Conservation (phyloP, 2,888 invertebrate genomes). For the Nymphalis urticae region DNA sequence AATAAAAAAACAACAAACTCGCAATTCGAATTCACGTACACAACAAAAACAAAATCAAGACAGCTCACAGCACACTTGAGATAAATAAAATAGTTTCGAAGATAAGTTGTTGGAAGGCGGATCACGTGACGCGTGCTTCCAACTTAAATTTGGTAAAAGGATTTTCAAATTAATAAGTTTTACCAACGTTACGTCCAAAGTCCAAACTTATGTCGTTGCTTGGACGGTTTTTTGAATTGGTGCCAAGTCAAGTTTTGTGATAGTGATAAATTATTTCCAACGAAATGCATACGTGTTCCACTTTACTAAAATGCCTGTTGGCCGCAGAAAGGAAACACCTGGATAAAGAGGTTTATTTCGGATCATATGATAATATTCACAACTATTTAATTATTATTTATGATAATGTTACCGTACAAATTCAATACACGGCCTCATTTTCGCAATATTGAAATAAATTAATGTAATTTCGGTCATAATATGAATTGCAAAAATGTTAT, state of each 20-base stretch:
- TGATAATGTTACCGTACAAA: conserved; percentile 1
- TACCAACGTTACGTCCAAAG: conserved; percentile 30
- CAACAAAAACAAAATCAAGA: conserved; percentile 34
- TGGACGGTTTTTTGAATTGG: conserved; percentile 34
- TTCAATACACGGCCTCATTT: neutral
- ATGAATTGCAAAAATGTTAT: conserved; percentile 1
- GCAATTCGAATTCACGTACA: neutral
- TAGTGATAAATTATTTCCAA: conserved; percentile 35
- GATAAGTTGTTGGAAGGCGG: conserved; percentile 32
- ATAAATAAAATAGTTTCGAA: conserved; percentile 39
- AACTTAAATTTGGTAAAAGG: conserved; percentile 38
- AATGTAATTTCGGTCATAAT: conserved; percentile 1
- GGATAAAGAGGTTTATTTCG: conserved; percentile 23
- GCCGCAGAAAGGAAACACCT: conserved; percentile 27
- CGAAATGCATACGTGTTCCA: conserved; percentile 34
- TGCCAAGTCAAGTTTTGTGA: conserved; percentile 35
- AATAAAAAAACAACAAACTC: neutral
- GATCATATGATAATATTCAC: conserved; percentile 4
- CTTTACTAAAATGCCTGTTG: conserved; percentile 31
- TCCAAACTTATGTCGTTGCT: conserved; percentile 22
- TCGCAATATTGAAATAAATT: neutral
- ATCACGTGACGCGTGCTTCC: conserved; percentile 38
- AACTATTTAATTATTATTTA: neutral
- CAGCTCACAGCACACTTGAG: conserved; percentile 22
- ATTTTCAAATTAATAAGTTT: conserved; percentile 40